phyloP scores from a whole-genome alignment of 2,113 vertebrate species.

The Pimephales promelas region DNA sequence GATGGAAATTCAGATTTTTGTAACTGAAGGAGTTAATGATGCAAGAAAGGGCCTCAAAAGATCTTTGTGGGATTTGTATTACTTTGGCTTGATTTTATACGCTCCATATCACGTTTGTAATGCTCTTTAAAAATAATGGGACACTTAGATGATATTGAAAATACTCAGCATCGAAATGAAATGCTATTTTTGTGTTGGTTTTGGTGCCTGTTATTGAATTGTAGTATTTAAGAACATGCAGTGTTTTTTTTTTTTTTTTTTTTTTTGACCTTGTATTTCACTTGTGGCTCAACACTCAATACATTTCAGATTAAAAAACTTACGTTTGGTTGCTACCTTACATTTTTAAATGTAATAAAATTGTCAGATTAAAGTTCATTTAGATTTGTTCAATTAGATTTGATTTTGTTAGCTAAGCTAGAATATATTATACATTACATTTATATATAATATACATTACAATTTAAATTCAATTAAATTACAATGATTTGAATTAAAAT shows the following conservation, averaged over 20 bases:
- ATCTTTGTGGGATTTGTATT: conserved; percentile 21
- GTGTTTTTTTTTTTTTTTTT: no score
- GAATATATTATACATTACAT: no score
- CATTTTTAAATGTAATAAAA: no score
- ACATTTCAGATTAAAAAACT: no score
- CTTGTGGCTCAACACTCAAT: neutral
- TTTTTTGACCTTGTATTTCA: neutral
- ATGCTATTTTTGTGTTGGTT: neutral
- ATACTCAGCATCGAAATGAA: neutral
- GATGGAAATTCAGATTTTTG: conserved; percentile 19
- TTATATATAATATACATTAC: no score
- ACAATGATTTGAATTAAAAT: no score
- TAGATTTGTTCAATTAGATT: no score
- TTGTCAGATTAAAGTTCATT: no score
- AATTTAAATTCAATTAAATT: no score
- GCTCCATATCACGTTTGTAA: neutral
- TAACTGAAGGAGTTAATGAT: conserved; percentile 33
- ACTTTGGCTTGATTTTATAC: conserved; percentile 18
- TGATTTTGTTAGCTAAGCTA: neutral
- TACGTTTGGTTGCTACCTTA: no score
- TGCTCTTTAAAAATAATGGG: conserved; percentile 14
- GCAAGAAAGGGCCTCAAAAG: neutral
- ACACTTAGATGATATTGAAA: conserved; percentile 27
- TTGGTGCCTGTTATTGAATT: neutral
- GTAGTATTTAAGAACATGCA: neutral